Evolutionary conservation across 2,113 vertebrate species (phyloP).

Genomic region (Diadophis punctatus): DNA sequence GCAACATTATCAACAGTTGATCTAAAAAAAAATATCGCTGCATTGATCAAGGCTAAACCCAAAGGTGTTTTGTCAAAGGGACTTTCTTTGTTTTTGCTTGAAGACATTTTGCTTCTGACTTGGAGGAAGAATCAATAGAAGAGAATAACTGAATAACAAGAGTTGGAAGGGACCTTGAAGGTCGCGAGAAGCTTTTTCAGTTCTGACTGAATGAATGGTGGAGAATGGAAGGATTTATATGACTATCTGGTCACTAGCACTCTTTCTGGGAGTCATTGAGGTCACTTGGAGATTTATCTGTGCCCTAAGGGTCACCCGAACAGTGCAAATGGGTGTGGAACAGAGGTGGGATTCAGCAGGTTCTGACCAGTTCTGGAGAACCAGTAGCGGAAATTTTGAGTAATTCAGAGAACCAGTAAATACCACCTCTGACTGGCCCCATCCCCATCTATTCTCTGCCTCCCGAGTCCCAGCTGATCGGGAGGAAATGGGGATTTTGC

Average conservation of each 20-base stretch:
- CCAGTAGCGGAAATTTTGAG: too few relatives aligned
- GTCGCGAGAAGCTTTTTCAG: not conserved
- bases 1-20: not conserved
- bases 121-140: too few relatives aligned
- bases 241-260: not conserved
- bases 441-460: too few relatives aligned
- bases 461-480: too few relatives aligned
- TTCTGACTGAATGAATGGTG: not conserved
- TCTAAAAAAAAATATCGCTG: not conserved
- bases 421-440: too few relatives aligned
- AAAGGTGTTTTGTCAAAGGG: not conserved
- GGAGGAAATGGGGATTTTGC: too few relatives aligned
- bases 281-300: not conserved
- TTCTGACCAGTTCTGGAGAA: too few relatives aligned
- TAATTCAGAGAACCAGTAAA: too few relatives aligned
- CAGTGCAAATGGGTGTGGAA: too few relatives aligned
- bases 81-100: not conserved
- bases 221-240: not conserved
- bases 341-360: too few relatives aligned
- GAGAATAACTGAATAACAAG: too few relatives aligned
- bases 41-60: not conserved
- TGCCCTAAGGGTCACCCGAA: not conserved
- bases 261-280: not conserved
- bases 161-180: too few relatives aligned
- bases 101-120: not conserved